These are phyloP conservation scores for Rhea americana DNA, from an alignment of 2,113 vertebrate species.

Conservation along the genomic window DNA sequence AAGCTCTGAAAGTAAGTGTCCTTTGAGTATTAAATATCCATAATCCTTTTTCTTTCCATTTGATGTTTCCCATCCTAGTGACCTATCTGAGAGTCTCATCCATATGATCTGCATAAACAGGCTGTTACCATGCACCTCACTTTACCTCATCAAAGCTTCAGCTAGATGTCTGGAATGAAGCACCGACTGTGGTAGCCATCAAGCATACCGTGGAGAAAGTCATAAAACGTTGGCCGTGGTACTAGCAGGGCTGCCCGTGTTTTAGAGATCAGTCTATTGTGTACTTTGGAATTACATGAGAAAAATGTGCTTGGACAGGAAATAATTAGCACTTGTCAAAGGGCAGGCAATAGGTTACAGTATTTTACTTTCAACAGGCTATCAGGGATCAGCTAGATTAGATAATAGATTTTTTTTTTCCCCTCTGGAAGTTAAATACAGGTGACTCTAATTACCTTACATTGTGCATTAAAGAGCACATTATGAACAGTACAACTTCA, in stretches of 20 bases:
- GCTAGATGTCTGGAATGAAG: conserved; percentile 71
- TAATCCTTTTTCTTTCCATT: conserved; percentile 65
- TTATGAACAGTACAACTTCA: conserved; percentile 59
- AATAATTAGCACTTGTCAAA: conserved; percentile 85
- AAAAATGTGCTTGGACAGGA: conserved; percentile 83
- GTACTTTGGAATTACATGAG: conserved; percentile 72
- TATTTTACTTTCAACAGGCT: conserved; percentile 77
- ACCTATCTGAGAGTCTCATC: conserved; percentile 73
- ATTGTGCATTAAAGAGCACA: conserved; percentile 65
- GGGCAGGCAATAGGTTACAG: conserved; percentile 83
- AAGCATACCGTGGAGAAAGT: conserved; percentile 82
- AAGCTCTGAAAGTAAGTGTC: conserved; percentile 70
- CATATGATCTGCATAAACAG: conserved; percentile 81
- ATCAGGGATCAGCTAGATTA: conserved; percentile 79
- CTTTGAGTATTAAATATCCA: conserved; percentile 75
- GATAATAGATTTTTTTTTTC: conserved; percentile 75
- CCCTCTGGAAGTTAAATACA: conserved; percentile 74
- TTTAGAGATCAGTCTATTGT: conserved; percentile 71
- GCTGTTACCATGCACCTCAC: conserved; percentile 79
- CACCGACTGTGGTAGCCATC: conserved; percentile 73
- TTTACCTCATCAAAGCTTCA: conserved; percentile 76
- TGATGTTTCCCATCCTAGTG: conserved; percentile 77
- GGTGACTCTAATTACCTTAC: conserved; percentile 76
- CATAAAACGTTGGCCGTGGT: conserved; percentile 72
- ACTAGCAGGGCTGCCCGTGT: conserved; percentile 47